Evolutionary conservation across 1,140 invertebrate genomes (phyloP).

Genomic region (Drosophila busckii): DNA sequence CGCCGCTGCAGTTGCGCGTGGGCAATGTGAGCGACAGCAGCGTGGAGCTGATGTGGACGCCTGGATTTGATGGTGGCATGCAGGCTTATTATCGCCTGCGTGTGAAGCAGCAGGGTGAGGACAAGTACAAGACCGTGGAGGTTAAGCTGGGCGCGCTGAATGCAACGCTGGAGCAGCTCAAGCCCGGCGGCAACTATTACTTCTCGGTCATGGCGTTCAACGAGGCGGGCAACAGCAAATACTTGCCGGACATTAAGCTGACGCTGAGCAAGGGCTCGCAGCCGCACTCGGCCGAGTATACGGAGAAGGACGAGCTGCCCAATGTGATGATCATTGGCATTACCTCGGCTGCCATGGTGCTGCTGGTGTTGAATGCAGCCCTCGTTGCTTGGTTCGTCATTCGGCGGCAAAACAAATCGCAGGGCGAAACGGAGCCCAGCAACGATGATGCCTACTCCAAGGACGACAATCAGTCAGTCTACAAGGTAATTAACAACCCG

Average conservation of each 20-base stretch:
- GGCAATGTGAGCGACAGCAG: constrained; percentile 91
- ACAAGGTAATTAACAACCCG: constrained; percentile 72
- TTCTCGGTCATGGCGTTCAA: constrained; percentile 94
- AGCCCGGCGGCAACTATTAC: constrained; percentile 90
- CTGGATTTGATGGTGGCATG: constrained; percentile 96
- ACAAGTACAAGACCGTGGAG: constrained; percentile 87
- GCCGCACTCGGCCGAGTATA: constrained; percentile 83
- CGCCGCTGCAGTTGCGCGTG: constrained; percentile 85
- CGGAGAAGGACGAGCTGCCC: constrained; percentile 84
- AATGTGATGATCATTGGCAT: constrained; percentile 90
- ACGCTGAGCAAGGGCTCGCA: constrained; percentile 80
- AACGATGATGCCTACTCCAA: constrained; percentile 93
- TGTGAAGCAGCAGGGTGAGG: constrained; percentile 79
- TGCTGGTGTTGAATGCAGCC: constrained; percentile 89
- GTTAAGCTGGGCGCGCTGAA: constrained; percentile 86
- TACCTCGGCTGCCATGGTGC: constrained; percentile 86
- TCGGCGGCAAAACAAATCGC: constrained; percentile 82
- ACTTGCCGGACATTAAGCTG: constrained; percentile 87
- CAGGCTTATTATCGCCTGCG: constrained; percentile 89
- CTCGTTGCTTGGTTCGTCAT: constrained; percentile 91
- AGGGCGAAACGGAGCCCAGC: constrained; percentile 79
- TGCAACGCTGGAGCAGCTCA: constrained; percentile 85
- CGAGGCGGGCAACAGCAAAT: constrained; percentile 90
- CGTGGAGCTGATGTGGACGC: constrained; percentile 91
- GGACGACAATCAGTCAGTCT: constrained; percentile 83